A percentile compares a stretch with the other conserved stretches of the same genome.
These are phyloP conservation scores for Andricus grossulariae DNA, from an alignment of 1,140 invertebrate species.

Conservation along the genomic window DNA sequence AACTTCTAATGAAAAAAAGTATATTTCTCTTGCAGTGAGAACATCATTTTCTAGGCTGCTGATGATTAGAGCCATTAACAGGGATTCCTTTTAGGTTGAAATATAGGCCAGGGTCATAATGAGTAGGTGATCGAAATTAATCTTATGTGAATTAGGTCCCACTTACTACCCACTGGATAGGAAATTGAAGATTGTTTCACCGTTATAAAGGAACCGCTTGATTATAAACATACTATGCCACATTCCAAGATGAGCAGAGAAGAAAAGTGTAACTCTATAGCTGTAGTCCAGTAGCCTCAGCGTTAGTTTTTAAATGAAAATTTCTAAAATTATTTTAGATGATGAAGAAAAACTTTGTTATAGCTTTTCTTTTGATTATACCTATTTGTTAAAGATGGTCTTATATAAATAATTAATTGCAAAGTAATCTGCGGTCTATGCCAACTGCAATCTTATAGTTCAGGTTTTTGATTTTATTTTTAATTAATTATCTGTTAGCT, in stretches of 20 bases:
- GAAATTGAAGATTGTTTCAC: constrained; percentile 41
- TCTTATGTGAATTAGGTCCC: constrained; percentile 33
- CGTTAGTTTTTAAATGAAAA: too few species aligned
- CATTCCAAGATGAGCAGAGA: constrained; percentile 33
- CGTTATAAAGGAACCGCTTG: constrained; percentile 52
- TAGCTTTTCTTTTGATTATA: too few species aligned
- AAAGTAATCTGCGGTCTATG: too few species aligned
- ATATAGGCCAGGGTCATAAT: constrained; percentile 28
- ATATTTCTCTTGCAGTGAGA: too few species aligned
- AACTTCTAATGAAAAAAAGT: too few species aligned
- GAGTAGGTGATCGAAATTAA: constrained; percentile 33
- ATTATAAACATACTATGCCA: constrained; percentile 39
- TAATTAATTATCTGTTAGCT: too few species aligned
- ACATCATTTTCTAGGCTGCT: not conserved
- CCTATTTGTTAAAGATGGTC: too few species aligned
- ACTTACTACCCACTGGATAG: constrained; percentile 11
- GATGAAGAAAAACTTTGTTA: too few species aligned
- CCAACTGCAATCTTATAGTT: too few species aligned
- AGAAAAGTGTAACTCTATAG: constrained; percentile 53
- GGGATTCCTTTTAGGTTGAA: not conserved
- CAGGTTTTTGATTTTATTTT: too few species aligned
- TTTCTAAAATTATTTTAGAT: too few species aligned
- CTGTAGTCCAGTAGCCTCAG: constrained; percentile 53
- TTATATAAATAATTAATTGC: too few species aligned
- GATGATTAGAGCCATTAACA: not conserved